Evolutionary conservation across 2,888 invertebrate species (phyloP).

Genomic region (Rhopalosiphum nymphaeae): DNA sequence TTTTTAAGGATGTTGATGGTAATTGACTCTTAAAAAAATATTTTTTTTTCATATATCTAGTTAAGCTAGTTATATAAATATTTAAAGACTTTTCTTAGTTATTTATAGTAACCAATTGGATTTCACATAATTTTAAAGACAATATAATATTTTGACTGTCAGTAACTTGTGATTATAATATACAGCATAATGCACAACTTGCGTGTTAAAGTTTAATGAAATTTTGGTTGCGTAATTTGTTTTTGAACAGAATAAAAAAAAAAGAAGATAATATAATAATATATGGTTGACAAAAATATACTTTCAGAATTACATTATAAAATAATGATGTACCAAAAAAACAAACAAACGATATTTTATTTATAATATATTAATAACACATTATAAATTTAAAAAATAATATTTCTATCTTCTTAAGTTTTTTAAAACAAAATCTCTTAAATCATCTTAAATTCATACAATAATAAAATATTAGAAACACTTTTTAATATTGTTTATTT

Average conservation of each 20-base stretch:
- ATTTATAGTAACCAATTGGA: not conserved
- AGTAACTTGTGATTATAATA: not conserved
- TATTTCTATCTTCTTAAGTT: not conserved
- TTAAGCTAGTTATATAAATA: not conserved
- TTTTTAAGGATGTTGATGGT: not conserved
- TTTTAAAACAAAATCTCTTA: not conserved
- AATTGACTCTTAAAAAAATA: not conserved
- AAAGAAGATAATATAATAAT: conserved; percentile 21
- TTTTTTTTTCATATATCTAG: not conserved
- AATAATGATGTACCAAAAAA: not conserved
- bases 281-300: not conserved
- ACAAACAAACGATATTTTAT: not conserved
- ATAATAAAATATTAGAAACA: not conserved
- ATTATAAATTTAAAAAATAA: not conserved
- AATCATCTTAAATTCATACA: not conserved
- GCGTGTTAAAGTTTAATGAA: conserved; percentile 39
- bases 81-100: not conserved
- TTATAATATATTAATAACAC: not conserved
- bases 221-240: not conserved
- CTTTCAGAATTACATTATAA: not conserved
- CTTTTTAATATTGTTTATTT: not conserved
- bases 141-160: not conserved
- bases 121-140: not conserved
- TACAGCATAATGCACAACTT: not conserved
- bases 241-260: not conserved